Base-by-base conservation (phyloP, 2,113 vertebrate species). In the Percina caprodes region DNA sequence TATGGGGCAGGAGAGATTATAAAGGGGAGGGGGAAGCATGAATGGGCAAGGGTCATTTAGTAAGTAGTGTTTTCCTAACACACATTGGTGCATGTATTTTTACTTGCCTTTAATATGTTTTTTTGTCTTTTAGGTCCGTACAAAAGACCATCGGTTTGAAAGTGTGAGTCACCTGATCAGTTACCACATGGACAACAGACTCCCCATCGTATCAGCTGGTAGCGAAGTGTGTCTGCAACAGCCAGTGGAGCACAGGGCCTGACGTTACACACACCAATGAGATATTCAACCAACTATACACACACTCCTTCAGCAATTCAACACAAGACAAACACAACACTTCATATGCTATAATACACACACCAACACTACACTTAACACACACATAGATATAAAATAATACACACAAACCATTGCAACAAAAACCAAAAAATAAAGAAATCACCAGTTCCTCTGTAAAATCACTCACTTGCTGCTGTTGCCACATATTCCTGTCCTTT, bases 161-260 rank as follows among this genome's bases (percentile, higher is more conserved):
- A 99, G 97, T 0, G 98, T 99, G 85, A 98, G 97, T 81, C 98
- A 99, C 92, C 96, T 99, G 89, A 99, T 99, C 94, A 98, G 97
- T 87, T 98, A 99, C 92, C 98, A 99, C 93, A 97, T 99, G 98
- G 98, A 99, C 97, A 99, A 99, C 96, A 96, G 96, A 79, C 94
- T 99, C 77, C 98, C 98, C 76, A 99, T 99, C 80, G 97, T 99
- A 85, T 99, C 98, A 0, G 98, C 98, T 0, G 98, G 98, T 85
- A 99, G 98, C 0, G 98, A 99, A 94, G 96, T 99, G 82, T 99
- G 97, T 88, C 96, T 99, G 68, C 97, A 99, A 89, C 98, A 99
- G 84, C 98, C 98, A 0, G 98, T 99, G 69, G 97, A 98, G 88
- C 96, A 97, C 91, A 95, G 95, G 88, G 88, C 88, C 75, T 99